Evolutionary conservation across 2,888 invertebrate genomes (phyloP).

Genomic region (Parnassius apollo): DNA sequence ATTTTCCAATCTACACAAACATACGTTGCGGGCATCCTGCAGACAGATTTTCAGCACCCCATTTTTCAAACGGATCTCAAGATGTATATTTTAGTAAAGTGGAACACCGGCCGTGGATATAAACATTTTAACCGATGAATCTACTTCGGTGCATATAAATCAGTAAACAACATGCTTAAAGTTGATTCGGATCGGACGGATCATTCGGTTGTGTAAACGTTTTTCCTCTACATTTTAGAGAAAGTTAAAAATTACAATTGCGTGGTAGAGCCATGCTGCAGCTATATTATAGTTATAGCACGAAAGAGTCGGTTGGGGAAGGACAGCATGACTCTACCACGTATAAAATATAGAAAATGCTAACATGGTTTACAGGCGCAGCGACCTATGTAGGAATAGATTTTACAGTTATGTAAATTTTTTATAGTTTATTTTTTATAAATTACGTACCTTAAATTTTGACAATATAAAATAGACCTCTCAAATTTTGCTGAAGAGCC

Average conservation of each 20-base stretch:
- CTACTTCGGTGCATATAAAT: conserved; percentile 51
- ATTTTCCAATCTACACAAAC: conserved; percentile 56
- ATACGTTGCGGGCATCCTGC: conserved; percentile 51
- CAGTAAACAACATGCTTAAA: conserved; percentile 35
- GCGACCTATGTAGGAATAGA: too few relatives aligned
- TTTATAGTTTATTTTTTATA: too few relatives aligned
- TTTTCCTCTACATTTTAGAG: neutral
- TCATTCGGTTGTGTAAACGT: conserved; percentile 6
- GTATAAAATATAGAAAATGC: too few relatives aligned
- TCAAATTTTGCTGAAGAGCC: too few relatives aligned
- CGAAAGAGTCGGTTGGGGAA: too few relatives aligned
- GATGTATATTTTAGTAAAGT: conserved; percentile 65
- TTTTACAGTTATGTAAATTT: too few relatives aligned
- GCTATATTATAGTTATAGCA: too few relatives aligned
- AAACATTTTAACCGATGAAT: conserved; percentile 54
- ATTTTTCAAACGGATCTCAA: conserved; percentile 61
- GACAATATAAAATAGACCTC: too few relatives aligned
- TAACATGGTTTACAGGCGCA: too few relatives aligned
- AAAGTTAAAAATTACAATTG: neutral
- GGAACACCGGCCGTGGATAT: conserved; percentile 51
- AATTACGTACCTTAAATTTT: too few relatives aligned
- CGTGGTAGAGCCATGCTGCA: too few relatives aligned
- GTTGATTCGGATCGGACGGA: conserved; percentile 9
- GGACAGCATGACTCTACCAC: too few relatives aligned
- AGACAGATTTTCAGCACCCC: conserved; percentile 60